Conservation (phyloP, 1,140 invertebrate species). For the Zaprionus capensis region DNA sequence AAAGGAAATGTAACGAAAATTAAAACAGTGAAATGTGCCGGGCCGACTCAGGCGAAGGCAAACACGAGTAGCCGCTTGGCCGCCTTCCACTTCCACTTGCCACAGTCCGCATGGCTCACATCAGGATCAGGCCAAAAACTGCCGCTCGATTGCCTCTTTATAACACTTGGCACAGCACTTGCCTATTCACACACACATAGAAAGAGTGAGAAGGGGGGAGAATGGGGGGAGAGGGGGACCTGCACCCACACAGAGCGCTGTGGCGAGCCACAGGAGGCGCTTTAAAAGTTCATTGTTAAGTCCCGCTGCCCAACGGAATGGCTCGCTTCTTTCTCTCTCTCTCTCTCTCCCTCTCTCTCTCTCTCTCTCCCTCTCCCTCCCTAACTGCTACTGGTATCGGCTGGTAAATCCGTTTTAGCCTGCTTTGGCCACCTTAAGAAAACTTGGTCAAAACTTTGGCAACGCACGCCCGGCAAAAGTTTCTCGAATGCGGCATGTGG, state of each 20-base stretch:
- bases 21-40: slow-evolving; percentile 63
- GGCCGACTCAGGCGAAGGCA: slow-evolving; percentile 16
- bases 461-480: slow-evolving; percentile 26
- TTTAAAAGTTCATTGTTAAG: slow-evolving; percentile 71
- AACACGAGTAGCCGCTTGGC: slow-evolving; percentile 2
- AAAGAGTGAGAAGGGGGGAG: background rate
- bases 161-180: slow-evolving; percentile 61
- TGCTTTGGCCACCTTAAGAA: slow-evolving; percentile 51
- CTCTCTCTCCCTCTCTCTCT: background rate
- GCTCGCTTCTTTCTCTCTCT: slow-evolving; percentile 6
- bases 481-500: slow-evolving; percentile 51
- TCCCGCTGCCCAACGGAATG: background rate
- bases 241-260: slow-evolving; percentile 8
- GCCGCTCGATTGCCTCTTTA: slow-evolving; percentile 75
- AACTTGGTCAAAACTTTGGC: slow-evolving; percentile 55
- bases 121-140: slow-evolving; percentile 51
- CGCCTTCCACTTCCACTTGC: too few relatives aligned
- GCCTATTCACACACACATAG: slow-evolving; percentile 15
- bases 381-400: background rate
- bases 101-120: slow-evolving; percentile 32
- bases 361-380: background rate
- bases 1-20: slow-evolving; percentile 61
- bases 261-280: slow-evolving; percentile 54
- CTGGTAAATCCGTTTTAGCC: slow-evolving; percentile 42
- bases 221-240: background rate